Evolutionary conservation across 2,113 vertebrate genomes (phyloP), one percentile per base, ranked within the genome.

Genomic region (Heliornis fulica): DNA sequence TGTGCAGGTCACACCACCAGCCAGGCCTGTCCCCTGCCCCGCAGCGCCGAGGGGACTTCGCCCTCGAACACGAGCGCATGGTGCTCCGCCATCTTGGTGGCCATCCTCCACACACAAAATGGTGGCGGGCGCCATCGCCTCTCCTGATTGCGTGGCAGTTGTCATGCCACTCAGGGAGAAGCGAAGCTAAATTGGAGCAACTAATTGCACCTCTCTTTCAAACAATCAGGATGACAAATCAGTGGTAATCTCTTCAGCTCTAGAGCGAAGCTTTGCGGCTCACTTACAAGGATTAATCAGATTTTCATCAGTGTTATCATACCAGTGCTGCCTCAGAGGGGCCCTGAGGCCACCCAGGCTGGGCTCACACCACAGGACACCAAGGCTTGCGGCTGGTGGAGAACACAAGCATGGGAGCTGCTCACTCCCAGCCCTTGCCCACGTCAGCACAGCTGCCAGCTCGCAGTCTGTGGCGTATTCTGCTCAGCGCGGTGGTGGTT

Each of bases 201-300:
- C 95, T 95, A 95, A 97, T 95, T 94, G 91, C 96, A 93, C 93
- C 82, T 94, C 95, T 93, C 94, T 92, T 60, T 64, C 94, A 97
- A 96, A 96, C 96, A 96, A 96, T 96, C 91, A 87, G 85, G 72
- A 93, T 96, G 97, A 95, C 96, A 96, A 95, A 96, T 90, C 96
- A 93, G 95, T 77, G 93, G 90, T 96, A 90, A 94, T 94, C 94
- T 94, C 96, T 88, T 83, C 85, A 69, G 90, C 93, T 96, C 91
- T 90, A 90, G 89, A 90, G 65, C 83, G 90, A 95, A 96, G 91
- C 89, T 94, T 64, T 51, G 64, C 84, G 1, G 84, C 87, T 88
- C 61, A 2, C 65, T 93, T 82, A 88, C 78, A 61, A 95, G 95
- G 95, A 94, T 94, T 94, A 91, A 96, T 96, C 95, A 94, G 91